Percentiles rank a stretch among this genome's conserved stretches.
These are phyloP conservation scores for Helleia helle DNA, from an alignment of 2,888 invertebrate genomes.

Conservation along the genomic window DNA sequence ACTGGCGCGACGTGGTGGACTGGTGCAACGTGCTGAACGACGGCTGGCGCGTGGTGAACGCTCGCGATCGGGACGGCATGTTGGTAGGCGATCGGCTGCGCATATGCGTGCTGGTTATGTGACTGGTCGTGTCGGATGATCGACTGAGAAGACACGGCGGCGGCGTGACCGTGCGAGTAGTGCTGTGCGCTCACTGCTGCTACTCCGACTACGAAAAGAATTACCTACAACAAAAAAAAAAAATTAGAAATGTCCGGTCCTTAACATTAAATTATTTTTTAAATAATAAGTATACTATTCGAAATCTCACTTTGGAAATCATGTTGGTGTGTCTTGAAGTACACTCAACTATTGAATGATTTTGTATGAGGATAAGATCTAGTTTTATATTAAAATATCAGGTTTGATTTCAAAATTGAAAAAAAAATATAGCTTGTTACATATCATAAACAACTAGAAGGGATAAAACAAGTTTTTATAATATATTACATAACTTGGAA, in stretches of 20 bases:
- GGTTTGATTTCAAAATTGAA: no score
- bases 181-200: constrained; percentile 32
- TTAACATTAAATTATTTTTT: no score
- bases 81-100: constrained; percentile 10
- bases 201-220: constrained; percentile 19
- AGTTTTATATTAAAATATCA: constrained; percentile 10
- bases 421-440: no score
- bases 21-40: constrained; percentile 13
- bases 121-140: constrained; percentile 21
- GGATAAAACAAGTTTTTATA: no score
- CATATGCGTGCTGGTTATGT: constrained; percentile 18
- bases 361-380: neutral
- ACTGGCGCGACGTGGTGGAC: constrained; percentile 11
- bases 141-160: constrained; percentile 21
- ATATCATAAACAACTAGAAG: no score
- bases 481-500: no score
- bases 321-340: constrained; percentile 1
- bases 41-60: constrained; percentile 27
- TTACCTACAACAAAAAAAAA: constrained; percentile 8
- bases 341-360: constrained; percentile 7
- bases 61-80: neutral
- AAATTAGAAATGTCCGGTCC: no score
- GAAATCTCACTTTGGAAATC: constrained; percentile 30
- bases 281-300: neutral
- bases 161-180: constrained; percentile 17